Conservation (phyloP, 2,888 invertebrate species). For the Diaperis boleti region DNA sequence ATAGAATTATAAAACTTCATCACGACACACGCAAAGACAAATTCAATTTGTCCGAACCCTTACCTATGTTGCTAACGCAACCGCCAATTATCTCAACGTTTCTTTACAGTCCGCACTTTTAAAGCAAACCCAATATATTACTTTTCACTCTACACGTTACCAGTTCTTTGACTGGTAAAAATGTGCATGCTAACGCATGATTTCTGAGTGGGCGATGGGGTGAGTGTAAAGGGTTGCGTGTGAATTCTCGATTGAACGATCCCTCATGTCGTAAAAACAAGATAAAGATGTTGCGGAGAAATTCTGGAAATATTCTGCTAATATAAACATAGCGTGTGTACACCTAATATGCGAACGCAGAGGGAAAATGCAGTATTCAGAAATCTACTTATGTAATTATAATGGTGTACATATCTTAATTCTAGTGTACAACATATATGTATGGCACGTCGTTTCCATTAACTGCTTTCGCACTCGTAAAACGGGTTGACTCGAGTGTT, state of each 20-base stretch:
- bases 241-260: conserved; percentile 30
- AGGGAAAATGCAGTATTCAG: conserved; percentile 31
- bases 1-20: conserved; percentile 42
- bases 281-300: conserved; percentile 32
- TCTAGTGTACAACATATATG: conserved; percentile 17
- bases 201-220: background rate
- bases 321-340: conserved; percentile 35
- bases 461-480: background rate
- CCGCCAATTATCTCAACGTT: conserved; percentile 21
- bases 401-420: conserved; percentile 33
- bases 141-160: no score
- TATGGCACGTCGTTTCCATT: conserved; percentile 28
- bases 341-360: conserved; percentile 24
- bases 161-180: background rate
- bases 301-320: conserved; percentile 32
- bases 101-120: background rate
- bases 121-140: background rate
- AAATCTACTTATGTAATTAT: conserved; percentile 41
- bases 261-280: conserved; percentile 17
- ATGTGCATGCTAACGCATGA: background rate
- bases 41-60: conserved; percentile 36
- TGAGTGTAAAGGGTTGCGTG: conserved; percentile 14
- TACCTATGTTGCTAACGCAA: conserved; percentile 26
- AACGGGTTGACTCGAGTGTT: background rate
- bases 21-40: conserved; percentile 40